Conservation (phyloP, 2,888 invertebrate species). For the Hedya salicella region DNA sequence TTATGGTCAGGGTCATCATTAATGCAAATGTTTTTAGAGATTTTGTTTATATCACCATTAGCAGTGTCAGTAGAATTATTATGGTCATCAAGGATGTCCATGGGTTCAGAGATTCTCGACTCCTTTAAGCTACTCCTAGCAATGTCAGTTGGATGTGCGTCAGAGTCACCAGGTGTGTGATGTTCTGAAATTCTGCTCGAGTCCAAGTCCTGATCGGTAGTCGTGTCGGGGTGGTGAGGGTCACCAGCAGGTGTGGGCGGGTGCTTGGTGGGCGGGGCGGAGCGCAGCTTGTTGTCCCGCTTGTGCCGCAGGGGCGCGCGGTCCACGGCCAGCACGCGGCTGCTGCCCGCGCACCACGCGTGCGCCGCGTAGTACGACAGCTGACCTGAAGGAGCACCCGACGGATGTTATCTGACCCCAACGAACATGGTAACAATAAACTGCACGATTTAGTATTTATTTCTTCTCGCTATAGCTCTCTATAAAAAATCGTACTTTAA, state of each 20-base stretch:
- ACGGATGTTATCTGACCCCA: too few species aligned
- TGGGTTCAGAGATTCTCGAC: background rate
- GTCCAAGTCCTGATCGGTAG: background rate
- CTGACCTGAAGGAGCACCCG: constrained; percentile 83
- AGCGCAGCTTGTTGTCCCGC: constrained; percentile 82
- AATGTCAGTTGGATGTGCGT: background rate
- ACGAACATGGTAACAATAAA: too few species aligned
- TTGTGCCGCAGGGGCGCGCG: constrained; percentile 93
- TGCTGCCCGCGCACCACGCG: constrained; percentile 81
- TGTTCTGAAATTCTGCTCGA: background rate
- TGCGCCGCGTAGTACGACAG: constrained; percentile 91
- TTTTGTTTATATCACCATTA: background rate
- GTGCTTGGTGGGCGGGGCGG: constrained; percentile 27
- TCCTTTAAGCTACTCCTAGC: background rate
- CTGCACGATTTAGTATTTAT: too few species aligned
- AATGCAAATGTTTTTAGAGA: too few species aligned
- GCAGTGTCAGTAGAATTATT: background rate
- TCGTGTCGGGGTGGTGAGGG: constrained; percentile 8
- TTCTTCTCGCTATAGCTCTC: too few species aligned
- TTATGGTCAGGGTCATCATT: too few species aligned
- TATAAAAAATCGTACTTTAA: too few species aligned
- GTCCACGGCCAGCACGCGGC: constrained; percentile 90
- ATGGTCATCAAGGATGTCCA: background rate
- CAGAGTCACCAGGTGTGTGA: background rate
- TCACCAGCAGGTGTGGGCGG: background rate